phyloP scores from a whole-genome alignment of 2,797 vertebrate genomes.

The Hypotaenidia philippensis region DNA sequence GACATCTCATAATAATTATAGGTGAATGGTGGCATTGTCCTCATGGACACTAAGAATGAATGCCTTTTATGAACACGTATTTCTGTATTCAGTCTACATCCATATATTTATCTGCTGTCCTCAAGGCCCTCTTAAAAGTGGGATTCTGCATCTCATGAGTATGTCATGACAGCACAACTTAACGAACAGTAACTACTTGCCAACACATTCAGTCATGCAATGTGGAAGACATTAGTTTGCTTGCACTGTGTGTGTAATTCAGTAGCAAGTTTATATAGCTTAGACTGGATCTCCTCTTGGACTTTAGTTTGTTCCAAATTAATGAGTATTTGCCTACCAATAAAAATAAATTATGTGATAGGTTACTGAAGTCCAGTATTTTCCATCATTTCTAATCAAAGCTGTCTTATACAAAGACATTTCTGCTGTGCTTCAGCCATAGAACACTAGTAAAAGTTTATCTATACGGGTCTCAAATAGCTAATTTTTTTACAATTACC shows the following conservation, averaged over 20 bases:
- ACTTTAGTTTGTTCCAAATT: not conserved
- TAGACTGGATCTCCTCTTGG: not conserved
- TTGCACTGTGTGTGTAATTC: not conserved
- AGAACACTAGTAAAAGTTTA: not conserved
- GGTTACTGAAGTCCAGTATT: not conserved
- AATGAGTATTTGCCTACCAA: not conserved
- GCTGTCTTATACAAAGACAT: not conserved
- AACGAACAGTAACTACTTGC: not conserved
- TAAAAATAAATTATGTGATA: not conserved
- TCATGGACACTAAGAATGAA: not conserved
- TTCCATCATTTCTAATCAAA: slow-evolving; percentile 7
- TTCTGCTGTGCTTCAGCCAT: not conserved
- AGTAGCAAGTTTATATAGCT: not conserved
- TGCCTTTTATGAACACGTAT: not conserved
- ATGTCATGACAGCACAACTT: not conserved
- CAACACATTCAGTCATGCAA: not conserved
- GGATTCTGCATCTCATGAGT: not conserved
- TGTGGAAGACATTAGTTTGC: not conserved
- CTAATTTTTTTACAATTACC: not conserved
- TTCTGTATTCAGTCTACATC: not conserved
- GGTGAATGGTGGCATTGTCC: not conserved
- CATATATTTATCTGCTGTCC: not conserved
- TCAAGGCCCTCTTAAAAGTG: not conserved
- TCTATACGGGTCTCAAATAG: not conserved
- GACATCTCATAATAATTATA: not conserved